phyloP scores from a whole-genome alignment of 37 sponge, comb jelly and placozoan species.

The Lycopodina hypogea region DNA sequence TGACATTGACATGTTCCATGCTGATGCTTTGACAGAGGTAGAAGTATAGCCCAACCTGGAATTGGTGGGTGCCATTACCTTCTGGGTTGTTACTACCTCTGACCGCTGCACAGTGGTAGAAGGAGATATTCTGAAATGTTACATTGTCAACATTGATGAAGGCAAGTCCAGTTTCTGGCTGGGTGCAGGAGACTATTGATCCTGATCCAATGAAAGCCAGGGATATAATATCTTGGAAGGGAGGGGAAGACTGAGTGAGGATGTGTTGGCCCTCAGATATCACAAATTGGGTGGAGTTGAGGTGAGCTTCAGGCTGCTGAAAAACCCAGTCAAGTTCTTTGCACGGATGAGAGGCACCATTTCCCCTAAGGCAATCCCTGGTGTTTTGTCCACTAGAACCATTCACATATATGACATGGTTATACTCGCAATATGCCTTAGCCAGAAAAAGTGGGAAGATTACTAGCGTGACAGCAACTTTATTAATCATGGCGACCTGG shows the following conservation, averaged over 20 bases:
- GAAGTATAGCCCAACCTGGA: constrained; percentile 37
- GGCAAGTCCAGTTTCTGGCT: constrained; percentile 32
- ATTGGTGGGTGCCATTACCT: neutral
- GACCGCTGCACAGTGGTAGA: constrained; percentile 24
- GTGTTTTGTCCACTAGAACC: neutral
- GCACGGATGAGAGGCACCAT: neutral
- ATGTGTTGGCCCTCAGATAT: constrained; percentile 1
- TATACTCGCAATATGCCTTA: neutral
- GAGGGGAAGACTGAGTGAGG: neutral
- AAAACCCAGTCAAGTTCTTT: constrained; percentile 8
- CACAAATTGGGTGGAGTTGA: constrained; percentile 5
- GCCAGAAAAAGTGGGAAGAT: no score
- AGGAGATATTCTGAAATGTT: constrained; percentile 5
- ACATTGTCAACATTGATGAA: constrained; percentile 29
- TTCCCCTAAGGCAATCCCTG: neutral
- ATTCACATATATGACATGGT: constrained; percentile 1
- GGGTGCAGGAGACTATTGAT: constrained; percentile 3
- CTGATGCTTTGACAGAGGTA: constrained; percentile 12
- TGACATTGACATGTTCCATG: constrained; percentile 12
- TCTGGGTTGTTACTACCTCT: constrained; percentile 8
- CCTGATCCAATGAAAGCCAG: constrained; percentile 27
- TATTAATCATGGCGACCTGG: neutral
- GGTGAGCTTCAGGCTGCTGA: neutral
- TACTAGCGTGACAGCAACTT: no score
- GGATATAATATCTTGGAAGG: neutral